Conservation (phyloP, 2,888 invertebrate genomes). For the Nebria brevicollis region DNA sequence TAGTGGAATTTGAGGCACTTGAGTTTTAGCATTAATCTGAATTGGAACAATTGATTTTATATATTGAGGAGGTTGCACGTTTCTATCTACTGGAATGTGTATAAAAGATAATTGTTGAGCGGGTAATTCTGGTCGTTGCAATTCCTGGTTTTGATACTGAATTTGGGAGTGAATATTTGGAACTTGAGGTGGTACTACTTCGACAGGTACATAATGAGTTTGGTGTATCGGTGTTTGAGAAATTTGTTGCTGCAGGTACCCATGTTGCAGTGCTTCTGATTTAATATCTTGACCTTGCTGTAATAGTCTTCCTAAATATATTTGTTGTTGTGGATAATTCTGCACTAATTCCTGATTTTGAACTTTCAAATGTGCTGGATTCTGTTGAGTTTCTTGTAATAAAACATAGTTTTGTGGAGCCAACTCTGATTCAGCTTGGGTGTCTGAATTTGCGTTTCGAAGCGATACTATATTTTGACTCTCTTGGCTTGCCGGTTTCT, state of each 20-base stretch:
- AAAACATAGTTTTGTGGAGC: conserved; percentile 29
- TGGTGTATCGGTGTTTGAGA: conserved; percentile 38
- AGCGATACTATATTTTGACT: conserved; percentile 16
- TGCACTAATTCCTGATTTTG: conserved; percentile 19
- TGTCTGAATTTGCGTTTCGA: background rate
- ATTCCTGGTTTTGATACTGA: conserved; percentile 25
- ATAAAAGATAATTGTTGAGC: conserved; percentile 36
- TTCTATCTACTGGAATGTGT: conserved; percentile 40
- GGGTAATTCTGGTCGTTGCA: conserved; percentile 24
- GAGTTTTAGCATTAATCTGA: conserved; percentile 8
- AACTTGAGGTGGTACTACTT: conserved; percentile 43
- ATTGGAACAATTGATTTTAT: conserved; percentile 26
- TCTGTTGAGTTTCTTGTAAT: conserved; percentile 21
- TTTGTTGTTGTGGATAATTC: conserved; percentile 31
- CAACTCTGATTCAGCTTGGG: background rate
- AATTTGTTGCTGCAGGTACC: conserved; percentile 23
- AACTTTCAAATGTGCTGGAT: conserved; percentile 14
- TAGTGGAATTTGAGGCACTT: conserved; percentile 15
- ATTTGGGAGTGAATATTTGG: conserved; percentile 15
- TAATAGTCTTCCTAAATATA: conserved; percentile 35
- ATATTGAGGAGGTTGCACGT: conserved; percentile 40
- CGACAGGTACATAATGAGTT: conserved; percentile 44
- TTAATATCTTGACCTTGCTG: conserved; percentile 32
- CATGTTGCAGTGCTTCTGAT: conserved; percentile 17
- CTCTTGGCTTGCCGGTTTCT: conserved; percentile 29